Conservation (phyloP, 2,888 invertebrate species). For the Scaptomyza caliginosa region DNA sequence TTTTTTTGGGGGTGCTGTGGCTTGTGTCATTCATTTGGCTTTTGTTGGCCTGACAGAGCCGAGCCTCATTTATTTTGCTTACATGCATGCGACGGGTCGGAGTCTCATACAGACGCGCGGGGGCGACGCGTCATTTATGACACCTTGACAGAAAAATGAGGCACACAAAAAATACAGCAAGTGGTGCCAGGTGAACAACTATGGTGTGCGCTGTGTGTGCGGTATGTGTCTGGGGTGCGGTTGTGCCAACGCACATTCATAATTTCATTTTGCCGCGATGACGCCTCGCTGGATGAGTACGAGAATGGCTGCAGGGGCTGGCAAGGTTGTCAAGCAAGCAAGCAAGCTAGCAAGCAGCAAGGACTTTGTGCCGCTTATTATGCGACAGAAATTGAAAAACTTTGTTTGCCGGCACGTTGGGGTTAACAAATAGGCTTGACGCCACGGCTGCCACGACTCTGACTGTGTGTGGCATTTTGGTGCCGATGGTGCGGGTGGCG, state of each 20-base stretch:
- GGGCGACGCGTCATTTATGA: conserved; percentile 79
- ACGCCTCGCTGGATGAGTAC: conserved; percentile 13
- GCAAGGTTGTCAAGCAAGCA: background rate
- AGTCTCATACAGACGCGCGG: conserved; percentile 50
- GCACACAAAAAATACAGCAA: conserved; percentile 51
- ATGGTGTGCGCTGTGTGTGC: conserved; percentile 8
- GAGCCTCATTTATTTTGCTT: conserved; percentile 80
- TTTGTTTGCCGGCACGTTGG: conserved; percentile 79
- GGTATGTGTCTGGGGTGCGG: conserved; percentile 71
- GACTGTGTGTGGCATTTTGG: conserved; percentile 11
- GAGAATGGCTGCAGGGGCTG: background rate
- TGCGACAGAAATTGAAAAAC: conserved; percentile 81
- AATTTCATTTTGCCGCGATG: conserved; percentile 75
- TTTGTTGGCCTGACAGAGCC: conserved; percentile 73
- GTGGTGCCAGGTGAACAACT: conserved; percentile 64
- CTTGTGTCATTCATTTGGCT: conserved; percentile 80
- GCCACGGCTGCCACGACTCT: conserved; percentile 12
- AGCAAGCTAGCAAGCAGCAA: conserved; percentile 17
- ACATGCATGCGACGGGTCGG: conserved; percentile 62
- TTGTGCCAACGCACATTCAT: conserved; percentile 77
- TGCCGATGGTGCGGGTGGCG: conserved; percentile 17
- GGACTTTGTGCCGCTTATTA: conserved; percentile 71
- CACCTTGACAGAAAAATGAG: conserved; percentile 80
- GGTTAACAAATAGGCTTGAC: conserved; percentile 75
- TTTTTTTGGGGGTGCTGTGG: conserved; percentile 56